These are phyloP conservation scores for Perca schrenkii DNA, from an alignment of 2,113 vertebrate species.

Conservation along the genomic window DNA sequence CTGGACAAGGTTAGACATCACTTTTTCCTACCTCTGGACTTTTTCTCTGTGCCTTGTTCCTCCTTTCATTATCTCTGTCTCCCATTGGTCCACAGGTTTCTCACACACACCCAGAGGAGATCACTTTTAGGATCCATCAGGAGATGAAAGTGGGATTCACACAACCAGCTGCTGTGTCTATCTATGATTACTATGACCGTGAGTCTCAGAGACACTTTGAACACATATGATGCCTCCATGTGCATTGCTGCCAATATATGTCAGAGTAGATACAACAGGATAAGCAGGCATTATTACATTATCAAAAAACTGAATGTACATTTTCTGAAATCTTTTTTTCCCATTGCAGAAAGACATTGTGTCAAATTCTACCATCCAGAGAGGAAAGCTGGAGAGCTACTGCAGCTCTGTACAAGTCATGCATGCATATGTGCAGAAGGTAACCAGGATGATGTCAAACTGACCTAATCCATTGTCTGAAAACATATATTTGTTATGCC, in stretches of 20 bases:
- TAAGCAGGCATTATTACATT: not conserved
- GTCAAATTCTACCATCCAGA: conserved; percentile 84
- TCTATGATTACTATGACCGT: conserved; percentile 87
- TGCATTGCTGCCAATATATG: not conserved
- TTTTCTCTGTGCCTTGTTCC: conserved; percentile 9
- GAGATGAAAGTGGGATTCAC: conserved; percentile 80
- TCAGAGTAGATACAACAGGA: not conserved
- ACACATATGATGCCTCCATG: not conserved
- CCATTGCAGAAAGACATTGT: conserved; percentile 77
- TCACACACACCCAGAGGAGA: conserved; percentile 65
- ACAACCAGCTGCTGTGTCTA: conserved; percentile 85
- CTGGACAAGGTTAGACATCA: conserved; percentile 84
- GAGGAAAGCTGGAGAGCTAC: conserved; percentile 69
- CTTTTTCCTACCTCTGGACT: not conserved
- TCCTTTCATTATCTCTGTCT: not conserved
- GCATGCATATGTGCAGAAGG: conserved; percentile 84
- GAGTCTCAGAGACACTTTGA: conserved; percentile 27
- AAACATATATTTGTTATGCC: too few species aligned
- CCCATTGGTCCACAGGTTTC: conserved; percentile 70
- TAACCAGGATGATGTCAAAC: conserved; percentile 24
- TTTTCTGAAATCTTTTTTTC: not conserved
- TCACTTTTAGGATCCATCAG: conserved; percentile 84
- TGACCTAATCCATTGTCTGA: too few species aligned
- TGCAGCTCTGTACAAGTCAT: conserved; percentile 72
- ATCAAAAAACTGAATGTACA: not conserved